A percentile compares a stretch with the other conserved stretches of the same genome.
Evolutionary conservation across 2,888 invertebrate genomes (phyloP).

Genomic region (Alcis repandata): DNA sequence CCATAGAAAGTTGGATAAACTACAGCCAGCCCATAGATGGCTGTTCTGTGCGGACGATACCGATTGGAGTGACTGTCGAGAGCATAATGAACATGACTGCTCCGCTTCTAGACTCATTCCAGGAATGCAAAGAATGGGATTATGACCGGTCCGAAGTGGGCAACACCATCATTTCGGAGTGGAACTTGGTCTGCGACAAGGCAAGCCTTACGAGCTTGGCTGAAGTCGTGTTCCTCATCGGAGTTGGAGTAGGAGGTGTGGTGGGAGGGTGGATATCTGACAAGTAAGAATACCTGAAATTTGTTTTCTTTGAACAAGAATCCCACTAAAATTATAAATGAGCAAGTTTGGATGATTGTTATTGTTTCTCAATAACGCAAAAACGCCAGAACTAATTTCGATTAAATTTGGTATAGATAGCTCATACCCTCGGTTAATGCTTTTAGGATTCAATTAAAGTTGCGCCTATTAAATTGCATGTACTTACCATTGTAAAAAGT

Average conservation of each 20-base stretch:
- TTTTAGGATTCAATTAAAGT: too few species aligned
- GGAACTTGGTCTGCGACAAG: conserved; percentile 91
- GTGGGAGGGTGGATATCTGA: conserved; percentile 93
- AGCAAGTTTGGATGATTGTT: too few species aligned
- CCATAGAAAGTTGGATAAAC: conserved; percentile 88
- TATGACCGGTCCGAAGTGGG: conserved; percentile 86
- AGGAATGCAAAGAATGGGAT: conserved; percentile 88
- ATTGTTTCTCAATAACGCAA: too few species aligned
- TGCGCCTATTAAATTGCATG: too few species aligned
- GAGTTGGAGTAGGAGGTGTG: conserved; percentile 92
- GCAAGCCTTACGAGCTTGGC: conserved; percentile 90
- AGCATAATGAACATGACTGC: conserved; percentile 74
- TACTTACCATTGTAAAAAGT: too few species aligned
- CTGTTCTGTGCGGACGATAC: conserved; percentile 85
- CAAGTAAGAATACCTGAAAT: conserved; percentile 72
- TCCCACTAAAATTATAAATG: too few species aligned
- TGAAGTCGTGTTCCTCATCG: conserved; percentile 92
- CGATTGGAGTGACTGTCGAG: conserved; percentile 68
- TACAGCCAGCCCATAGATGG: conserved; percentile 88
- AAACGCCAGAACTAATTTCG: too few species aligned
- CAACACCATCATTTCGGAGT: conserved; percentile 91
- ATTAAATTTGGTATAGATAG: too few species aligned
- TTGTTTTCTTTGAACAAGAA: too few species aligned
- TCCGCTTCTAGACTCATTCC: conserved; percentile 70
- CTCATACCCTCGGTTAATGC: too few species aligned